These are phyloP conservation scores for Chelmon rostratus DNA, from an alignment of 2,797 vertebrate genomes.

Conservation along the genomic window DNA sequence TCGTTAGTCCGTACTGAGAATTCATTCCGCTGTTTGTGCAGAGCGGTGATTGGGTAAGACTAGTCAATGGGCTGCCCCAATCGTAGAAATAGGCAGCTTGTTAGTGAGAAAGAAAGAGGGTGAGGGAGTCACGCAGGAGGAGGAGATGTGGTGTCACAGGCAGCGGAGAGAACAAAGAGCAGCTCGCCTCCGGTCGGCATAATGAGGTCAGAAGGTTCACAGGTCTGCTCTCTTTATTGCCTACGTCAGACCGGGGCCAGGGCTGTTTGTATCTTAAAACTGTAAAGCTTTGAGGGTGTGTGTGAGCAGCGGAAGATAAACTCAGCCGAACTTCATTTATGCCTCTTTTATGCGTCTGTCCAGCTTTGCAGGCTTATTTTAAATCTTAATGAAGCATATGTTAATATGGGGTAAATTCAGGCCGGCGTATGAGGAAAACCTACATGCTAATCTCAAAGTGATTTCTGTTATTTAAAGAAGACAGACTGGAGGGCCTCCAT, in stretches of 20 bases:
- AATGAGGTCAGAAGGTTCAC: slow-evolving; percentile 89
- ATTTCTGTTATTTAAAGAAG: slow-evolving; percentile 18
- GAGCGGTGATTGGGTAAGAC: slow-evolving; percentile 12
- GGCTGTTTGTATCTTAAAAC: slow-evolving; percentile 56
- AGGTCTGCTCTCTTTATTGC: slow-evolving; percentile 64
- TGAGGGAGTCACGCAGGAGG: slow-evolving; percentile 24
- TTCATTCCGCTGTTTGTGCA: slow-evolving; percentile 24
- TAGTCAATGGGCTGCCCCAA: slow-evolving; percentile 29
- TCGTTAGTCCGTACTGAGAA: slow-evolving; percentile 30
- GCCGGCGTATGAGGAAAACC: slow-evolving; percentile 8
- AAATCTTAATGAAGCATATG: slow-evolving; percentile 31
- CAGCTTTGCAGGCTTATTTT: slow-evolving; percentile 24
- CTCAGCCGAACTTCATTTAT: slow-evolving; percentile 7
- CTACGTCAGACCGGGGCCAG: slow-evolving; percentile 43
- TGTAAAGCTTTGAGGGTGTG: slow-evolving; percentile 20
- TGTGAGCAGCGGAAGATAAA: slow-evolving; percentile 28
- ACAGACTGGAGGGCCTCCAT: neutral
- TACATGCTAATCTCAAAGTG: slow-evolving; percentile 12
- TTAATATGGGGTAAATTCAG: slow-evolving; percentile 13
- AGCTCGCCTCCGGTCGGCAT: slow-evolving; percentile 79
- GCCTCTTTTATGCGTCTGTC: neutral
- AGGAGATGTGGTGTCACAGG: slow-evolving; percentile 50
- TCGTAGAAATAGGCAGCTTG: slow-evolving; percentile 52
- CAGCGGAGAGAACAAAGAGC: slow-evolving; percentile 74
- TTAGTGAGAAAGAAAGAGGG: slow-evolving; percentile 42